A percentile compares a stretch with the other conserved stretches of the same genome.
Evolutionary conservation across 2,113 vertebrate genomes (phyloP).

Genomic region (Accipiter cooperii): DNA sequence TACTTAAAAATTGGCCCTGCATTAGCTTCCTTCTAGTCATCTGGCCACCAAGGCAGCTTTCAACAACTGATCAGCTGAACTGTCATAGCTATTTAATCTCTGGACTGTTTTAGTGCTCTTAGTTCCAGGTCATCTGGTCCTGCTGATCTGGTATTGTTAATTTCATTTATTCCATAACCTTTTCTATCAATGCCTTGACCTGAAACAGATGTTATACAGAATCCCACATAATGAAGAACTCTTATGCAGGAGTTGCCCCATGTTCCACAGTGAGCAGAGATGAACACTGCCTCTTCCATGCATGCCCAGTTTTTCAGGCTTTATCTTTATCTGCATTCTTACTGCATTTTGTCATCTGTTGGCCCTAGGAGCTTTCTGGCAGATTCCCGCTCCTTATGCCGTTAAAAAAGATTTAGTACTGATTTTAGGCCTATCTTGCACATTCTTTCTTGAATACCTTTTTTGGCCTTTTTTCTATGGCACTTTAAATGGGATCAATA

Average conservation of each 20-base stretch:
- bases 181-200: background rate
- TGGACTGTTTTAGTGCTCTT: background rate
- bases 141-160: background rate
- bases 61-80: background rate
- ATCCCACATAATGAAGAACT: background rate
- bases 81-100: background rate
- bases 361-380: background rate
- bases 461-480: background rate
- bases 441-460: background rate
- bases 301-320: background rate
- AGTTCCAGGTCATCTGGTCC: background rate
- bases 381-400: background rate
- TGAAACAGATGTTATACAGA: background rate
- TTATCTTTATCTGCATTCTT: background rate
- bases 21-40: background rate
- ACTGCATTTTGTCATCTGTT: background rate
- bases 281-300: accelerated
- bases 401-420: background rate
- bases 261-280: background rate
- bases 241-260: background rate
- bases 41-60: background rate
- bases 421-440: background rate
- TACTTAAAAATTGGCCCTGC: background rate
- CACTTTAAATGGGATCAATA: background rate
- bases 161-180: background rate